phyloP scores from a whole-genome alignment of 2,888 invertebrate genomes.

The Rotaria sp. region DNA sequence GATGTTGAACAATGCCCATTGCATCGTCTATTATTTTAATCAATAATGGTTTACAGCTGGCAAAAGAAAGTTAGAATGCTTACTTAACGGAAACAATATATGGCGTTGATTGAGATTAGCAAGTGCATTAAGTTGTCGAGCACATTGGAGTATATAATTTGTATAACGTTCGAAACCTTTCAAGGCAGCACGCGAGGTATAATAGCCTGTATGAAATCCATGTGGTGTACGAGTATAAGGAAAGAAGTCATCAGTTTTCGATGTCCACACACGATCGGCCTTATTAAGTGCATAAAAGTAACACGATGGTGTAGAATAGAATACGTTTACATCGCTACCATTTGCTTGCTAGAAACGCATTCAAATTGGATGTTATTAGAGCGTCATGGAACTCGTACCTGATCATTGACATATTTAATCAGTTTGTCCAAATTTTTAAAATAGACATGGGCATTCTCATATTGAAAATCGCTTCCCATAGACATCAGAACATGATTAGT shows the following conservation, averaged over 20 bases:
- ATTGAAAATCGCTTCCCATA: conserved; percentile 86
- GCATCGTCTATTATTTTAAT: conserved; percentile 45
- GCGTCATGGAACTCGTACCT: not conserved
- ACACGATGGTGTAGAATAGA: conserved; percentile 61
- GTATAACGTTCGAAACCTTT: conserved; percentile 56
- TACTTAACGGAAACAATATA: not conserved
- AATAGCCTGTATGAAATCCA: conserved; percentile 83
- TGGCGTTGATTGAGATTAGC: conserved; percentile 3
- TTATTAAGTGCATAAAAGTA: conserved; percentile 59
- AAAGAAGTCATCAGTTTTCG: conserved; percentile 66
- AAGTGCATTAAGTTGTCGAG: conserved; percentile 37
- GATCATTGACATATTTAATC: conserved; percentile 66
- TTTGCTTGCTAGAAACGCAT: conserved; percentile 41
- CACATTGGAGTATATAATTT: conserved; percentile 55
- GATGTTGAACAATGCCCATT: conserved; percentile 67
- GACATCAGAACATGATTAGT: conserved; percentile 71
- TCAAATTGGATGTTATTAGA: too few relatives aligned
- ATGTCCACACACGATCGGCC: conserved; percentile 64
- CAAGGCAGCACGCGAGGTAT: conserved; percentile 57
- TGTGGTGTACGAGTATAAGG: conserved; percentile 69
- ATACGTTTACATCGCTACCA: conserved; percentile 62
- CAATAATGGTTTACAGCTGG: too few relatives aligned
- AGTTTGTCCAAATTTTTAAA: conserved; percentile 77
- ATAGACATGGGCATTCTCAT: conserved; percentile 71
- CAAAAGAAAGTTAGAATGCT: not conserved